Conservation (phyloP, 2,888 invertebrate species). For the Agrilus mali region DNA sequence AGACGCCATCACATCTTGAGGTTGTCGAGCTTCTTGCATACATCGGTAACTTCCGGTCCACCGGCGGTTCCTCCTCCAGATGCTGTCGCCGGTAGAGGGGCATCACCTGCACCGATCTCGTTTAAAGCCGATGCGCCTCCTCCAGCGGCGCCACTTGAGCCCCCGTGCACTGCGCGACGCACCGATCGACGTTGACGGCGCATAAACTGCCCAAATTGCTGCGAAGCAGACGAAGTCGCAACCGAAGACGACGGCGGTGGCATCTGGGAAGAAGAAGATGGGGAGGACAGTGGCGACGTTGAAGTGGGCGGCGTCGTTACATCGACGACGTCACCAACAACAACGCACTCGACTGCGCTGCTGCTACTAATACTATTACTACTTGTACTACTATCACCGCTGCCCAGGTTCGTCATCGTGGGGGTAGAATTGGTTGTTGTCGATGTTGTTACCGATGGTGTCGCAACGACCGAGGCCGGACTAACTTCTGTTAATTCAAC, state of each 20-base stretch:
- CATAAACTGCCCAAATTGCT: slow-evolving; percentile 18
- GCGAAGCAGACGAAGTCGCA: slow-evolving; percentile 6
- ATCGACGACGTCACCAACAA: background rate
- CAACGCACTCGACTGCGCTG: background rate
- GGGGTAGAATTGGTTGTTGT: background rate
- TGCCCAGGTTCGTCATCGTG: too few species aligned
- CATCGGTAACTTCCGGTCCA: slow-evolving; percentile 18
- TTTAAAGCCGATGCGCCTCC: slow-evolving; percentile 13
- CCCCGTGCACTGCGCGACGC: slow-evolving; percentile 5
- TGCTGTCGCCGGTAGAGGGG: slow-evolving; percentile 21
- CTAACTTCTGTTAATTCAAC: background rate
- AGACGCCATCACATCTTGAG: slow-evolving; percentile 26
- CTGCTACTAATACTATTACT: too few species aligned
- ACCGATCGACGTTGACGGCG: slow-evolving; percentile 14
- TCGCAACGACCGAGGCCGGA: slow-evolving; percentile 1
- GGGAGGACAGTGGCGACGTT: background rate
- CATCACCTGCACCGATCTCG: slow-evolving; percentile 33
- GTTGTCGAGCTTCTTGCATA: slow-evolving; percentile 29
- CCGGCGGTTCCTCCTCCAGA: too few species aligned
- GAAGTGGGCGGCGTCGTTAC: background rate
- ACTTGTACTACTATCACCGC: too few species aligned
- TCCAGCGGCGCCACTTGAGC: background rate
- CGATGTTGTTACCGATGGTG: background rate
- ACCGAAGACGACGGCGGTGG: background rate
- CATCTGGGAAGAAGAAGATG: background rate